These are phyloP conservation scores for Empis stercorea DNA, from an alignment of 2,888 invertebrate species.

Conservation along the genomic window DNA sequence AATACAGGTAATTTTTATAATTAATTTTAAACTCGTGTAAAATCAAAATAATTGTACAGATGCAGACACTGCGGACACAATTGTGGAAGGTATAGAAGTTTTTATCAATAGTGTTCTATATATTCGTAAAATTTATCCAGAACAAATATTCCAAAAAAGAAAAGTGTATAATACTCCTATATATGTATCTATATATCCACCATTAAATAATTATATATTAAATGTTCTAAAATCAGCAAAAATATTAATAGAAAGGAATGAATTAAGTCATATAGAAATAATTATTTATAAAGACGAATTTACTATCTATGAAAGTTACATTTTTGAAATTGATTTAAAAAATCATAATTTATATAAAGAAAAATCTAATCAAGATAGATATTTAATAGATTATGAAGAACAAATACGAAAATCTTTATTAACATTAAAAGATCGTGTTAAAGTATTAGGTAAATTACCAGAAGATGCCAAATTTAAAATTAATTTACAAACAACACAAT, in stretches of 20 bases:
- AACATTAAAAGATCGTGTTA: conserved; percentile 24
- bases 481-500: conserved; percentile 27
- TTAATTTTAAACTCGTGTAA: too few relatives aligned
- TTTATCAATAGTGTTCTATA: conserved; percentile 29
- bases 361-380: conserved; percentile 18
- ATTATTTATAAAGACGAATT: conserved; percentile 21
- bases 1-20: too few relatives aligned
- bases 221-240: conserved; percentile 22
- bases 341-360: conserved; percentile 5
- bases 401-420: conserved; percentile 24
- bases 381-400: conserved; percentile 28
- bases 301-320: conserved; percentile 14
- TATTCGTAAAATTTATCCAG: conserved; percentile 27
- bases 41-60: too few relatives aligned
- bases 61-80: conserved; percentile 16
- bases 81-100: conserved; percentile 30
- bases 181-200: conserved; percentile 27
- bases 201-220: conserved; percentile 25
- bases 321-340: conserved; percentile 12
- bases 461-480: conserved; percentile 24
- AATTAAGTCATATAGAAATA: conserved; percentile 22
- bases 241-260: conserved; percentile 17
- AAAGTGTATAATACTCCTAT: conserved; percentile 29
- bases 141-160: conserved; percentile 28
- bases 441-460: conserved; percentile 21